These are phyloP conservation scores for Pristionchus exspectatus DNA, from an alignment of 2,888 invertebrate genomes.

Conservation along the genomic window DNA sequence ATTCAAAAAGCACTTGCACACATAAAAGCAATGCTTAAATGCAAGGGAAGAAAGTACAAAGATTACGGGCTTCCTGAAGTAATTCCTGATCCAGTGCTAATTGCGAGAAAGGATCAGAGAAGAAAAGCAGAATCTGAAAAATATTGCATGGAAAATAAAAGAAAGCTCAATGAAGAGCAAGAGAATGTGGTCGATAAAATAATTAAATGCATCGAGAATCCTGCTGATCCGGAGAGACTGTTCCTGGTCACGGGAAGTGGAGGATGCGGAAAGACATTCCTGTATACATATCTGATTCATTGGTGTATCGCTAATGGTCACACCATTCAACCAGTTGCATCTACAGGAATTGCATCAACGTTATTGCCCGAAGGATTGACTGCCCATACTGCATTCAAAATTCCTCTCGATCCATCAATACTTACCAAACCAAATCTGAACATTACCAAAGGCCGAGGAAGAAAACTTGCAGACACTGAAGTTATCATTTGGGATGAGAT, in stretches of 20 bases:
- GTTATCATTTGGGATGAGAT: too few species aligned
- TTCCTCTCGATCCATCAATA: slow-evolving; percentile 19
- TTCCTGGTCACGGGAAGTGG: slow-evolving; percentile 55
- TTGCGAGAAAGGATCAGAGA: neutral
- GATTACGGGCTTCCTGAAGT: too few species aligned
- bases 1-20: too few species aligned
- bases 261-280: slow-evolving; percentile 55
- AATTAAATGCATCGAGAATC: slow-evolving; percentile 9
- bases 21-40: too few species aligned
- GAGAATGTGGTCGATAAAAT: neutral
- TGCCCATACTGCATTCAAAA: too few species aligned
- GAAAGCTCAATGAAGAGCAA: slow-evolving; percentile 2
- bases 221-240: neutral
- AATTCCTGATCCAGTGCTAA: neutral
- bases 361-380: slow-evolving; percentile 44
- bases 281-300: too few species aligned
- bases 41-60: too few species aligned
- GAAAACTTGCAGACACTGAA: neutral
- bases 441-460: slow-evolving; percentile 8
- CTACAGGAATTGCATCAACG: slow-evolving; percentile 56
- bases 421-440: neutral
- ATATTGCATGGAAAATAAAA: too few species aligned
- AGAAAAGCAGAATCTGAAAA: neutral
- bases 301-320: neutral
- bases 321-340: slow-evolving; percentile 41